A percentile compares a stretch with the other conserved stretches of the same genome.
These are phyloP conservation scores for Coelopa pilipes DNA, from an alignment of 2,888 invertebrate genomes.

Conservation along the genomic window DNA sequence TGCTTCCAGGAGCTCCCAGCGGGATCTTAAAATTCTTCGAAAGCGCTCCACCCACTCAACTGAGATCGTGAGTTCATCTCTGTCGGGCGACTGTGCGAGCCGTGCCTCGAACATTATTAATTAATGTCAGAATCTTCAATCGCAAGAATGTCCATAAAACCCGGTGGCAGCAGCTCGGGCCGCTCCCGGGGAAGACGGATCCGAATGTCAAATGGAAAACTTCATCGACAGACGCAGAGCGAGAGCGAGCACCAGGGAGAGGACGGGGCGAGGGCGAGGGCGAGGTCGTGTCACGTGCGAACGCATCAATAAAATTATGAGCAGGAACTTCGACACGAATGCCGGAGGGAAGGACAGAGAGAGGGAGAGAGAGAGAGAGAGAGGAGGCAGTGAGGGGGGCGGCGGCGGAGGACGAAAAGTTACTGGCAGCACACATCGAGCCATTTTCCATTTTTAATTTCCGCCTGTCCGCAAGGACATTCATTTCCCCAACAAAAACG, in stretches of 20 bases:
- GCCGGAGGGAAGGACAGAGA: background rate
- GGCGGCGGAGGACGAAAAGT: background rate
- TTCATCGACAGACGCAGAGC: background rate
- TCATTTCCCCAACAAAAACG: constrained; percentile 12
- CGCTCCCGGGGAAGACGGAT: background rate
- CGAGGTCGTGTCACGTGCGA: background rate
- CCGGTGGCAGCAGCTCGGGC: too few species aligned
- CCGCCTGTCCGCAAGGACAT: constrained; percentile 29
- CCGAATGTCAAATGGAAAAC: constrained; percentile 2
- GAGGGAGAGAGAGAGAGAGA: background rate
- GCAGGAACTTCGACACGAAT: constrained; percentile 2
- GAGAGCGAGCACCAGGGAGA: background rate
- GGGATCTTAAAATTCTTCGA: too few species aligned
- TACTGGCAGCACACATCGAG: background rate
- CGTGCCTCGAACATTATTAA: too few species aligned
- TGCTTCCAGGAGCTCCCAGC: too few species aligned
- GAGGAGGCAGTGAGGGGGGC: background rate
- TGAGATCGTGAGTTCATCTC: too few species aligned
- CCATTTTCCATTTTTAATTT: constrained; percentile 24
- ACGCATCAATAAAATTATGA: constrained; percentile 20
- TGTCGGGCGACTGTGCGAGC: too few species aligned
- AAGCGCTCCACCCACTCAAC: too few species aligned
- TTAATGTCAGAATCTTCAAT: too few species aligned
- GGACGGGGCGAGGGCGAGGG: too few species aligned
- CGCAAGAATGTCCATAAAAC: too few species aligned